Percentiles rank a stretch among this genome's conserved stretches.
Evolutionary conservation across 2,888 invertebrate species (phyloP).

Genomic region (Watsonalla binaria): DNA sequence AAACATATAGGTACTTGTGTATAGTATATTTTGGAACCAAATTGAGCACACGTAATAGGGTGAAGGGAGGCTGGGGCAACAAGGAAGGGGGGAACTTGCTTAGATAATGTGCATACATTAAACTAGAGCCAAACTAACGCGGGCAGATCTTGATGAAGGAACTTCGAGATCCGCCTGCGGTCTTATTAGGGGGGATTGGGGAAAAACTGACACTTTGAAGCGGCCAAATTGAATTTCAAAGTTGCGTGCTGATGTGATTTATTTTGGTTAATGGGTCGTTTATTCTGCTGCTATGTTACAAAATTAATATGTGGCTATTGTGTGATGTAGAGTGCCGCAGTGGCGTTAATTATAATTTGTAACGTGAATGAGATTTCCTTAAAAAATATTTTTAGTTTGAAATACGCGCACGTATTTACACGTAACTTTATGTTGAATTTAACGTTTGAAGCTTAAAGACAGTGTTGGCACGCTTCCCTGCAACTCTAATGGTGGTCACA

Average conservation of each 20-base stretch:
- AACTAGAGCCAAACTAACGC: constrained; percentile 75
- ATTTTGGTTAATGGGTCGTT: constrained; percentile 26
- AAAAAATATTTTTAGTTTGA: too few species aligned
- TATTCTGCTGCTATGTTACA: background rate
- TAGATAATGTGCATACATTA: constrained; percentile 79
- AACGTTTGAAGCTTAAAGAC: too few species aligned
- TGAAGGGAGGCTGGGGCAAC: constrained; percentile 29
- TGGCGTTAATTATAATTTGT: too few species aligned
- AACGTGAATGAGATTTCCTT: too few species aligned
- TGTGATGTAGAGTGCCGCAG: too few species aligned
- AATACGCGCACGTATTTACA: too few species aligned
- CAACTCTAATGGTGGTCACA: too few species aligned
- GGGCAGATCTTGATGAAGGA: constrained; percentile 70
- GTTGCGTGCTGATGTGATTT: constrained; percentile 15
- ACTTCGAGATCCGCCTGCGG: constrained; percentile 59
- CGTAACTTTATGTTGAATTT: too few species aligned
- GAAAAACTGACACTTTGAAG: constrained; percentile 30
- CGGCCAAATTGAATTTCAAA: too few species aligned
- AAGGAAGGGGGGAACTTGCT: constrained; percentile 60
- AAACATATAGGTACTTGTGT: background rate
- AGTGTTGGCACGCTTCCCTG: too few species aligned
- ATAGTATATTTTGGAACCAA: constrained; percentile 28
- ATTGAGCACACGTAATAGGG: constrained; percentile 55
- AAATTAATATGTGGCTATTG: background rate
- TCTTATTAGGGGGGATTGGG: constrained; percentile 64